phyloP scores from a whole-genome alignment of 2,113 vertebrate genomes.

The Centropus bengalensis region DNA sequence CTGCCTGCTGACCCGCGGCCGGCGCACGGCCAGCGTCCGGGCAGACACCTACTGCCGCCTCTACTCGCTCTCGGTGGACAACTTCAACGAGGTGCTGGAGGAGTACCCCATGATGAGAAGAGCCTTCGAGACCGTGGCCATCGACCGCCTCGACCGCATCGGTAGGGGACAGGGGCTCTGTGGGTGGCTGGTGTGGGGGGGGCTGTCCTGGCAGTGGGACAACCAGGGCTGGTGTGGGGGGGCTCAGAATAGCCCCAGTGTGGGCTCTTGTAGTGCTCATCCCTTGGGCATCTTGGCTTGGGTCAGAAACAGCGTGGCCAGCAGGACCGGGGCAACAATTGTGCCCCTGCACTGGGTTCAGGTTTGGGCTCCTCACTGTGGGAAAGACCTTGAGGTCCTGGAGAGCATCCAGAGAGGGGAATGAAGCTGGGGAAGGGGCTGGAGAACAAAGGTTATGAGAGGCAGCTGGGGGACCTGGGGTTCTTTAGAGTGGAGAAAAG shows the following conservation, averaged over 20 bases:
- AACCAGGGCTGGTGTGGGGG: fast-evolving
- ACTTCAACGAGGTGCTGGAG: neutral
- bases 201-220: neutral
- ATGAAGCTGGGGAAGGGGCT: too few species aligned
- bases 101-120: conserved; percentile 94
- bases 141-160: conserved; percentile 94
- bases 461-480: too few species aligned
- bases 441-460: too few species aligned
- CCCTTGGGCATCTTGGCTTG: too few species aligned
- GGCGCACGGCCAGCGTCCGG: conserved; percentile 92
- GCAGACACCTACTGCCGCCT: conserved; percentile 96
- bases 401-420: too few species aligned
- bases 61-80: conserved; percentile 84
- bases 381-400: too few species aligned
- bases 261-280: fast-evolving
- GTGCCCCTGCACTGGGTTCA: too few species aligned
- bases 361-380: too few species aligned
- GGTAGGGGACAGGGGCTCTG: conserved; percentile 68
- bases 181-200: neutral
- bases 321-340: too few species aligned
- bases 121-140: conserved; percentile 96
- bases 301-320: too few species aligned
- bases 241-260: fast-evolving
- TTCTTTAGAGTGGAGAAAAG: too few species aligned
- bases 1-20: conserved; percentile 93